Percentiles rank a stretch among this genome's conserved stretches.
Conservation (phyloP, 1,140 invertebrate genomes). For the Sitophilus oryzae region DNA sequence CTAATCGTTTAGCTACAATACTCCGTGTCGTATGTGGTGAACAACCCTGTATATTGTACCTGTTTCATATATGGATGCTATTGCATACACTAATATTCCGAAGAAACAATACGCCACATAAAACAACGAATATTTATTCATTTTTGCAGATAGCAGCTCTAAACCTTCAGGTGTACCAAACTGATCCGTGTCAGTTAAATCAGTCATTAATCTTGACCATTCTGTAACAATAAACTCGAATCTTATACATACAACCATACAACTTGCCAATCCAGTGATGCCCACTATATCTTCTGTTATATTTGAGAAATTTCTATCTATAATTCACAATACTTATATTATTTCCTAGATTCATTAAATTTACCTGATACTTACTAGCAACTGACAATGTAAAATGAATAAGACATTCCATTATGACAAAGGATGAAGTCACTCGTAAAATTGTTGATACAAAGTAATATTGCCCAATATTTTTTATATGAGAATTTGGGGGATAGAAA, state of each 20-base stretch:
- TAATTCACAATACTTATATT: too few relatives aligned
- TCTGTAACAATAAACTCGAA: not conserved
- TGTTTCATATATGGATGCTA: too few relatives aligned
- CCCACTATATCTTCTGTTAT: not conserved
- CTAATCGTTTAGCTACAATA: too few relatives aligned
- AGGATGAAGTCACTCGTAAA: not conserved
- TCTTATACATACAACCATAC: not conserved
- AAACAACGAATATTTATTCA: constrained; percentile 1
- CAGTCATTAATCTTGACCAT: not conserved
- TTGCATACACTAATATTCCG: constrained; percentile 3
- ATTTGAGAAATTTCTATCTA: not conserved
- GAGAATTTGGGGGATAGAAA: not conserved
- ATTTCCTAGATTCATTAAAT: too few relatives aligned
- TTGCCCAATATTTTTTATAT: not conserved
- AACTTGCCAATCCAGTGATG: not conserved
- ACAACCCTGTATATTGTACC: too few relatives aligned
- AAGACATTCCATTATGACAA: not conserved
- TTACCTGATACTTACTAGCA: not conserved
- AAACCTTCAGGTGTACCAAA: not conserved
- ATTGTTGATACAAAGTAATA: not conserved
- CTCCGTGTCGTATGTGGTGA: too few relatives aligned
- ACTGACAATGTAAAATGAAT: not conserved
- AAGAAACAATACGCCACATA: constrained; percentile 7
- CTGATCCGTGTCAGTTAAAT: not conserved
- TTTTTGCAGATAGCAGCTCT: not conserved